These are phyloP conservation scores for Hyposmocoma kahamanoa DNA, from an alignment of 1,140 invertebrate species.

Conservation along the genomic window DNA sequence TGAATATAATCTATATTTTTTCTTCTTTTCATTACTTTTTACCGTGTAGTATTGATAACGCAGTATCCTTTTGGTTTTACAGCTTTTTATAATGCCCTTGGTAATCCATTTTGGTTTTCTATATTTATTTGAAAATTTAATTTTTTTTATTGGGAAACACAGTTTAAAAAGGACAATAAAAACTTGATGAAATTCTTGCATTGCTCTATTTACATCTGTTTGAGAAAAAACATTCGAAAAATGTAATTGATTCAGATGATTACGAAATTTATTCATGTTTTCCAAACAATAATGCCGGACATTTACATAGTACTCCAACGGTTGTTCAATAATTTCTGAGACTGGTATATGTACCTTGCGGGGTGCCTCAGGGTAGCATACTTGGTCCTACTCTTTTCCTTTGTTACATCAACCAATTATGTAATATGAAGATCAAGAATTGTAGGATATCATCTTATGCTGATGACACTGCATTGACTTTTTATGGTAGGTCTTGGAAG, in stretches of 20 bases:
- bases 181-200: not conserved
- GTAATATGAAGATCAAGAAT: no score
- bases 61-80: slow-evolving; percentile 1
- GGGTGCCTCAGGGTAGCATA: no score
- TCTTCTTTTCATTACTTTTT: not conserved
- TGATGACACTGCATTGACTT: no score
- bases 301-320: not conserved
- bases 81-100: slow-evolving; percentile 1
- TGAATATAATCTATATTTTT: not conserved
- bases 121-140: not conserved
- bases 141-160: not conserved
- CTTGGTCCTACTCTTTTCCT: no score
- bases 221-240: not conserved
- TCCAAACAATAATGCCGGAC: not conserved
- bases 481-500: no score
- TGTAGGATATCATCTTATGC: no score
- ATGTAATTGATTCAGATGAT: not conserved
- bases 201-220: not conserved
- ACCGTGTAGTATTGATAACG: not conserved
- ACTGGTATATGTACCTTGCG: not conserved
- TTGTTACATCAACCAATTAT: no score
- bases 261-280: not conserved
- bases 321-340: not conserved
- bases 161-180: not conserved
- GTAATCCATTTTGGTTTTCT: slow-evolving; percentile 2